A percentile compares a stretch with the other conserved stretches of the same genome.
These are phyloP conservation scores for Antechinus stuartii DNA, from an alignment of 2,113 vertebrate species.

Conservation along the genomic window DNA sequence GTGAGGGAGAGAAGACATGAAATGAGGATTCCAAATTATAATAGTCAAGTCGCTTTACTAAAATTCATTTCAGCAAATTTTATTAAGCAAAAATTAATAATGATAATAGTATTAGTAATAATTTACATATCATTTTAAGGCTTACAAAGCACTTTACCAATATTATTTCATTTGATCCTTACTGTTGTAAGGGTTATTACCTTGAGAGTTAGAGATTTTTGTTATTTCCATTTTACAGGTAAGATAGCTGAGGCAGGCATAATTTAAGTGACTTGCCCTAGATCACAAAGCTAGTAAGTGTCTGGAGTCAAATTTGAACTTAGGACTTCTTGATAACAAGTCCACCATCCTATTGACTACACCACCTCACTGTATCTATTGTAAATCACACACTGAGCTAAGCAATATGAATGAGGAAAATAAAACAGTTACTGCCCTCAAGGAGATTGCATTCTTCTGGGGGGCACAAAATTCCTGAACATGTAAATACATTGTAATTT, in stretches of 20 bases:
- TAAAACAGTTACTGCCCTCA: not conserved
- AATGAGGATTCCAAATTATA: not conserved
- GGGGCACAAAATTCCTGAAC: not conserved
- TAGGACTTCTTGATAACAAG: not conserved
- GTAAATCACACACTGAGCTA: not conserved
- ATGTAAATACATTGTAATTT: not conserved
- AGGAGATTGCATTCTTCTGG: not conserved
- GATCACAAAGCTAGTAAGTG: not conserved
- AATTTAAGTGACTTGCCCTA: not conserved
- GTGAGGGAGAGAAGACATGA: not conserved
- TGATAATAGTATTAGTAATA: not conserved
- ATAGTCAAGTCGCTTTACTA: not conserved
- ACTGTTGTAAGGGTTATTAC: not conserved
- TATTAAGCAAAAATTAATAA: not conserved
- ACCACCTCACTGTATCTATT: not conserved
- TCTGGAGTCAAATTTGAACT: not conserved
- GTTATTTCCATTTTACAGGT: not conserved
- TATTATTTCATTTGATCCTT: not conserved
- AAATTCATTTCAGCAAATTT: not conserved
- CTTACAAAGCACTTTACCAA: not conserved
- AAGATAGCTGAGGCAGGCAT: not conserved
- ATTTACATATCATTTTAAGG: not conserved
- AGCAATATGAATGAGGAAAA: not conserved
- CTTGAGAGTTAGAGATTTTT: not conserved
- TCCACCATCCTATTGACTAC: not conserved